These are phyloP conservation scores for Larimichthys polyactis DNA, from an alignment of 2,113 vertebrate genomes.

Conservation along the genomic window DNA sequence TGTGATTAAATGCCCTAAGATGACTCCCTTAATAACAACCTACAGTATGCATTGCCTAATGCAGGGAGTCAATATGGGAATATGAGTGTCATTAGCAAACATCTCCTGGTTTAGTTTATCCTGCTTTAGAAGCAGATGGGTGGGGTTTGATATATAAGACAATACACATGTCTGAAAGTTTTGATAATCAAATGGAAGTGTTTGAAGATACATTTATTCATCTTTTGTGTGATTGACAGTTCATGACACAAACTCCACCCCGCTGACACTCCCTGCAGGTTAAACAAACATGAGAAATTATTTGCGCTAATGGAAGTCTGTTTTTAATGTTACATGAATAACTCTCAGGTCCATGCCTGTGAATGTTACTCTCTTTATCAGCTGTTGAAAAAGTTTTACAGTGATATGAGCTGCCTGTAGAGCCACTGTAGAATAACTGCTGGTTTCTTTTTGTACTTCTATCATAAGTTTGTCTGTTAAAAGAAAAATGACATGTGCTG, in stretches of 20 bases:
- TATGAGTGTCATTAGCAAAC: conserved; percentile 52
- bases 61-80: conserved; percentile 9
- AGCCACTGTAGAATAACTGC: not conserved
- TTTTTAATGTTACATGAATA: conserved; percentile 14
- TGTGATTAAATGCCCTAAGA: not conserved
- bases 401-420: not conserved
- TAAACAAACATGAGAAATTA: conserved; percentile 55
- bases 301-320: conserved; percentile 25
- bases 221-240: conserved; percentile 32
- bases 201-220: conserved; percentile 34
- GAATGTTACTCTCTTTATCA: conserved; percentile 3
- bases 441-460: conserved; percentile 6
- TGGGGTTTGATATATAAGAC: conserved; percentile 16
- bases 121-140: conserved; percentile 31
- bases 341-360: not conserved
- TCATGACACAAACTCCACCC: conserved; percentile 35
- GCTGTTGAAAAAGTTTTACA: not conserved
- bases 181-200: conserved; percentile 36
- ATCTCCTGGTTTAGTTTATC: conserved; percentile 34
- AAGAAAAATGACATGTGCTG: conserved; percentile 22
- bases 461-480: not conserved
- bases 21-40: conserved; percentile 1
- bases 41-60: not conserved
- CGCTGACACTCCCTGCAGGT: conserved; percentile 41
- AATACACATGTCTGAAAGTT: conserved; percentile 27